A percentile compares a stretch with the other conserved stretches of the same genome.
phyloP scores from a whole-genome alignment of 2,797 vertebrate species.

The Falco peregrinus region DNA sequence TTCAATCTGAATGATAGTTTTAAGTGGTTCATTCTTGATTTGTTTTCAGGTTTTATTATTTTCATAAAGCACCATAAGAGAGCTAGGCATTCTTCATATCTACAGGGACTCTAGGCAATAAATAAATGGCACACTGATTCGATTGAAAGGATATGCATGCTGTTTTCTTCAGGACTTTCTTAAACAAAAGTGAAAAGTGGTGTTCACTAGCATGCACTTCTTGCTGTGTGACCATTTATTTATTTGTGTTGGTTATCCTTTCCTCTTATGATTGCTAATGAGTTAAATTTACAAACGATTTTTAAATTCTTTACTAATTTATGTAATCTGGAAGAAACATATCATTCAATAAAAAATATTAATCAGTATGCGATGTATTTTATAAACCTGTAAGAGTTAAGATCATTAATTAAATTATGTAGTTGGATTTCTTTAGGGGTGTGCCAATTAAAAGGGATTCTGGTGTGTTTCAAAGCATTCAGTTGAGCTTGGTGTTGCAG shows the following conservation, averaged over 20 bases:
- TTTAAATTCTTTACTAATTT: slow-evolving; percentile 3
- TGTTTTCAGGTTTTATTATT: not conserved
- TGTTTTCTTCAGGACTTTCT: not conserved
- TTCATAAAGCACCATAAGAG: not conserved
- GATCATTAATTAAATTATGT: not conserved
- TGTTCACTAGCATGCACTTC: not conserved
- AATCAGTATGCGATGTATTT: slow-evolving; percentile 50
- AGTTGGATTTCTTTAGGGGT: not conserved
- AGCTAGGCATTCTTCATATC: not conserved
- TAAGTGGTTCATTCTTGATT: not conserved
- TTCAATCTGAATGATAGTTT: not conserved
- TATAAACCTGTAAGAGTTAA: not conserved
- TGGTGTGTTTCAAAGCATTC: not conserved
- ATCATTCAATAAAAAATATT: slow-evolving; percentile 29
- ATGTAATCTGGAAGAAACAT: not conserved
- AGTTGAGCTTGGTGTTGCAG: not conserved
- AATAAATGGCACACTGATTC: not conserved
- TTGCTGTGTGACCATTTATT: not conserved
- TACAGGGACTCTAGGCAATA: not conserved
- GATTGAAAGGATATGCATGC: not conserved
- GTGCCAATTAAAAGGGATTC: slow-evolving; percentile 47
- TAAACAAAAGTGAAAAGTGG: not conserved
- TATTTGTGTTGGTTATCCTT: not conserved
- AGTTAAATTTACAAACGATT: not conserved
- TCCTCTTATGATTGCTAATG: not conserved